These are phyloP conservation scores for Hyperoodon ampullatus DNA, from an alignment of 2,113 vertebrate species.

Conservation along the genomic window DNA sequence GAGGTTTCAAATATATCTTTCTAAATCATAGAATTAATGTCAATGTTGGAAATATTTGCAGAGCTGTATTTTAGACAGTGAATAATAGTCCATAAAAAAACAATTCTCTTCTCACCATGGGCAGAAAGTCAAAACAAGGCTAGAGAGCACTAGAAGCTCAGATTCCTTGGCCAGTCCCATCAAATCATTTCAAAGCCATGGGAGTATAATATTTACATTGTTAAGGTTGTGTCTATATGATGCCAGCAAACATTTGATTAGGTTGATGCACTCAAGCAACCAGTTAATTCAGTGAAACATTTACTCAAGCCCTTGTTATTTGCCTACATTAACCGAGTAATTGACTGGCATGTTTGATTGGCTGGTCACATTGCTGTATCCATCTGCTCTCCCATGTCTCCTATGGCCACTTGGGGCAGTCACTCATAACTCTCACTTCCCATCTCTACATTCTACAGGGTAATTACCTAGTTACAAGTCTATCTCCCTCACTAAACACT, in stretches of 20 bases:
- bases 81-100: conserved; percentile 36
- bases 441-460: not conserved
- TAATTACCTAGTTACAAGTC: not conserved
- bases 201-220: conserved; percentile 41
- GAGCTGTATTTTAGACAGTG: conserved; percentile 11
- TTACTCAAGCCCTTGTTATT: conserved; percentile 56
- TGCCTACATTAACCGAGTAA: conserved; percentile 50
- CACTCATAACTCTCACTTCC: not conserved
- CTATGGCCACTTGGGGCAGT: not conserved
- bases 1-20: conserved; percentile 10
- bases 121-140: conserved; percentile 17
- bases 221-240: conserved; percentile 46
- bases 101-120: not conserved
- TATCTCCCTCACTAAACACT: not conserved
- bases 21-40: conserved; percentile 29
- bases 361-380: not conserved
- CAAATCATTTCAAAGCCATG: conserved; percentile 32
- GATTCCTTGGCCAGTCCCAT: not conserved
- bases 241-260: conserved; percentile 56
- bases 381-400: not conserved
- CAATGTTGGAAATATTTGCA: conserved; percentile 1
- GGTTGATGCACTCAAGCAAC: conserved; percentile 47
- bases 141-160: not conserved
- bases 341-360: not conserved
- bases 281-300: conserved; percentile 58